Conservation (phyloP, 2,888 invertebrate species). For the Lasioglossum calceatum region DNA sequence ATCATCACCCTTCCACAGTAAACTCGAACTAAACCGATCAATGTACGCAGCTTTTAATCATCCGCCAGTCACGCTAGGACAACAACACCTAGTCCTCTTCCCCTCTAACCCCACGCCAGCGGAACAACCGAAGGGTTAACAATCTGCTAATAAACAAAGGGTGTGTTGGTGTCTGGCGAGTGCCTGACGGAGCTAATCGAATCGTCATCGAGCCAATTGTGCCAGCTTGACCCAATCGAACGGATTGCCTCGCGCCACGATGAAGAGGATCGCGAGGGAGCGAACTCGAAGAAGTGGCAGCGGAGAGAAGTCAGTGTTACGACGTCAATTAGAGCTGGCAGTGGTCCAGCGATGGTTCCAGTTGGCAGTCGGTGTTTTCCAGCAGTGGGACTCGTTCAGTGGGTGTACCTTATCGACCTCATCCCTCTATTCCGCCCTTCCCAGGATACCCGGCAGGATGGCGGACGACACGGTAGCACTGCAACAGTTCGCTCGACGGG, state of each 20-base stretch:
- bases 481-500: constrained; percentile 75
- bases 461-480: constrained; percentile 68
- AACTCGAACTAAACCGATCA: neutral
- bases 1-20: neutral
- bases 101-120: neutral
- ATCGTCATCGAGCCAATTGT: neutral
- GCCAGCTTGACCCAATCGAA: neutral
- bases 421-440: constrained; percentile 34
- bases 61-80: neutral
- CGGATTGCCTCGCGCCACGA: neutral
- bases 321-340: constrained; percentile 4
- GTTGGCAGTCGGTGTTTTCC: neutral
- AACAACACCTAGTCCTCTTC: neutral
- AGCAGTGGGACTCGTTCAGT: neutral
- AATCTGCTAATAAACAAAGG: neutral
- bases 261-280: neutral
- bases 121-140: neutral
- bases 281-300: neutral
- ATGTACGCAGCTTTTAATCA: neutral
- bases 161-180: neutral
- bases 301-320: neutral
- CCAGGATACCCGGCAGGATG: constrained; percentile 28
- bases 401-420: constrained; percentile 11
- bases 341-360: neutral
- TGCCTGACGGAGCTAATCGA: constrained; percentile 6